Percentiles rank a stretch among this genome's conserved stretches.
Conservation (phyloP, 2,113 vertebrate species). For the Trochalopteron elliotii region DNA sequence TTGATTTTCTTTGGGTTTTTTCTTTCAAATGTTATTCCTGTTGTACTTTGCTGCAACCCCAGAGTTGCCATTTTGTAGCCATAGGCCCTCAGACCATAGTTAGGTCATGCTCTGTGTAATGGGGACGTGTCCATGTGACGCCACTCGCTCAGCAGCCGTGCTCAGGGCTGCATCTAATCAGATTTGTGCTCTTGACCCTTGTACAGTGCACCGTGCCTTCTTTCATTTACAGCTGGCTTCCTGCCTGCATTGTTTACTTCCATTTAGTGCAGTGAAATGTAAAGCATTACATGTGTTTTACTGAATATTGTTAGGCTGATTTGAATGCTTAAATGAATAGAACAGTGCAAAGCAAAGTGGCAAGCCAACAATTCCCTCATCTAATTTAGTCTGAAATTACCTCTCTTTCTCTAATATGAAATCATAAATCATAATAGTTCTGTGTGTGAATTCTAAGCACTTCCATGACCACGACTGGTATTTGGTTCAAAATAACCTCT, state of each 20-base stretch:
- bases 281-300: background rate
- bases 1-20: background rate
- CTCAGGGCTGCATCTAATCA: background rate
- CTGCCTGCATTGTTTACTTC: background rate
- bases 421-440: background rate
- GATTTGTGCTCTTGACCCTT: background rate
- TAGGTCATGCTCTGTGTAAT: background rate
- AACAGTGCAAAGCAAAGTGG: background rate
- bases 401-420: background rate
- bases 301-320: background rate
- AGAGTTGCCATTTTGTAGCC: background rate
- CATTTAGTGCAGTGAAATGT: background rate
- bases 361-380: background rate
- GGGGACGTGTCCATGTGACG: fast-evolving
- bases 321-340: background rate
- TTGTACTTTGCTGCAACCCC: background rate
- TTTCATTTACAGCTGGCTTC: slow-evolving; percentile 7
- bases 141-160: background rate
- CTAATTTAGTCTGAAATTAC: background rate
- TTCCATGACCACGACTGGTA: background rate
- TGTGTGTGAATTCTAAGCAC: background rate
- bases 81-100: background rate
- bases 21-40: background rate
- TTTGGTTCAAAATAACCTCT: background rate
- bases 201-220: background rate